Base-by-base conservation (phyloP, 2,113 vertebrate genomes). In the Guaruba guarouba region DNA sequence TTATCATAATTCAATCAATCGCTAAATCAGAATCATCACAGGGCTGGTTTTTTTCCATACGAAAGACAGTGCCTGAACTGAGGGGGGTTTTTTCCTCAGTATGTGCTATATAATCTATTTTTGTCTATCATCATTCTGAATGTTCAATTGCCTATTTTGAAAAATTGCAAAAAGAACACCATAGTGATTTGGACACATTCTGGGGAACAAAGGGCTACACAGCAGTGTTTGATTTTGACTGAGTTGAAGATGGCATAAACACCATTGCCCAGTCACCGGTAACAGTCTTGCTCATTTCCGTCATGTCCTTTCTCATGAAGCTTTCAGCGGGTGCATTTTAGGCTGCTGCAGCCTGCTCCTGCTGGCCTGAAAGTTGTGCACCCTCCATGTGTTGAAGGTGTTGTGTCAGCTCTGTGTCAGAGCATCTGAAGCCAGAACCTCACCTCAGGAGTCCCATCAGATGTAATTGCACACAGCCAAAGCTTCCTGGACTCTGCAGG, bases 1-100 rank as follows among this genome's bases (percentile, higher is more conserved):
- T 96, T 96, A 90, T 69, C 86, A 90, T 96, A 79, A 90, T 63
- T 96, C 83, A 96, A 82, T 85, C 92, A 95, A 25, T 96, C 70
- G 69, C 54, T 95, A 90, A 73, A 29, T 93, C 73, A 90, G 46
- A 93, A 86, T 96, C 66, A 90, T 89, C 77, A 86, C 39, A 75
- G 52, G 41, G 51, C 57, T 88, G 14, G 0, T 2, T 55, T 77
- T 92, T 95, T 93, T 94, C 81, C 37, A 27, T 64, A 54, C 20
- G 63, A 94, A 97, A 93, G 77, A 92, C 84, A 97, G 59, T 86
- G 35, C 25, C 57, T 93, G 73, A 95, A 90, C 67, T 41, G 54
- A 84, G n/a, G 23, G 28, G 25, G 20, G 2, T 54, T 91, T 82
- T 74, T 77, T 70, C 11, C 73, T 96, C 67, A 88, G n/a, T 41